Evolutionary conservation across 2,888 invertebrate species (phyloP), one percentile per base, ranked within the genome.

Genomic region (Volucella zonaria): DNA sequence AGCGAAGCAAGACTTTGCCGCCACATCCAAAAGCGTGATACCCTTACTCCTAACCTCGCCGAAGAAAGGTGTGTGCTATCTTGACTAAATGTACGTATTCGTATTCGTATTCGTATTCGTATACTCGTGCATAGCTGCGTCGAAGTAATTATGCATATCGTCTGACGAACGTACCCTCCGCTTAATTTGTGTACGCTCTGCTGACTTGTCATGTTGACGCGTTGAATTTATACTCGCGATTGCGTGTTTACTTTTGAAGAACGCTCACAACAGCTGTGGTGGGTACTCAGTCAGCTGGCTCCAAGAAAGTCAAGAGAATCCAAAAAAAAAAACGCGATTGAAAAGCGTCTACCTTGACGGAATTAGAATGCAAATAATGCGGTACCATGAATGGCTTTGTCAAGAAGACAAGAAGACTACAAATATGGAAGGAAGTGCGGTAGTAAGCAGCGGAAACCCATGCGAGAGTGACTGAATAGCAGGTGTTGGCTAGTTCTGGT

Each of bases 181-280:
- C 52, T 76, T 74, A 79, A 70, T 75, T 83, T 54, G 71, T 79
- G 40, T 76, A 66, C 79, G 83, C 83, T 83, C 83, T 71, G 79
- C 79, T 83, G 83, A 79, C 49, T 83, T 83, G 79, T 83, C 83
- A 76, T 83, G 68, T 79, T 83, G 71, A 66, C 73, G 74, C 64
- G 74, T 74, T 78, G 74, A 74, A 66, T 79, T 79, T 59, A 49
- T 18, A 47, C 47, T 58, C 66, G 14, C 56, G 49, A 58, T 45
- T 76, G 47, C 68, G 52, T 43, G 10, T 56, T 75, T 51, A 38
- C 12, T 43, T 23, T n/a, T 15, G 43, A 71, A 62, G 23, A 23
- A 23, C 23, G 23, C 42, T 45, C 23, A 64, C 59, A 76, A 59
- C 76, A 71, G 75, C 62, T 81, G 80, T 23, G 23, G 23, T 23